Percentiles rank a stretch among this genome's conserved stretches.
Evolutionary conservation across 2,797 vertebrate genomes (phyloP).

Genomic region (Cyprinella venusta): DNA sequence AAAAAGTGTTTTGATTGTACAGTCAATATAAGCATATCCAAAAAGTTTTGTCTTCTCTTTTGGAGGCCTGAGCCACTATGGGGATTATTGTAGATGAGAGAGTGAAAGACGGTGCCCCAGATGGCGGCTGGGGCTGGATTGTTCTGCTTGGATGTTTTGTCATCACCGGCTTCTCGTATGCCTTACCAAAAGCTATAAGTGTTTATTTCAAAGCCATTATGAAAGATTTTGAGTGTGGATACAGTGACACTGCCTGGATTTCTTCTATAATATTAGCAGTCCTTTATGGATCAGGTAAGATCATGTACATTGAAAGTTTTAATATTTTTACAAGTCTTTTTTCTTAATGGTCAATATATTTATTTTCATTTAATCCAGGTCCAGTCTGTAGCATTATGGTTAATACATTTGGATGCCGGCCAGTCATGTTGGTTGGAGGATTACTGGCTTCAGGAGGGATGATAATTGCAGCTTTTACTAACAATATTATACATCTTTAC

Average conservation of each 20-base stretch:
- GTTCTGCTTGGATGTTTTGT: conserved; percentile 80
- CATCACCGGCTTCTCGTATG: conserved; percentile 83
- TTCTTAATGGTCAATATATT: neutral
- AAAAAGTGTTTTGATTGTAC: neutral
- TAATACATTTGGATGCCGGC: conserved; percentile 82
- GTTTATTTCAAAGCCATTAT: conserved; percentile 84
- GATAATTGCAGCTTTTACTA: conserved; percentile 81
- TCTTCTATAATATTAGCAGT: conserved; percentile 84
- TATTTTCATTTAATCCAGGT: conserved; percentile 64
- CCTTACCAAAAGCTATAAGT: conserved; percentile 83
- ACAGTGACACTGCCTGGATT: conserved; percentile 84
- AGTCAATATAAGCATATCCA: neutral
- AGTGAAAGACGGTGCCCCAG: conserved; percentile 68
- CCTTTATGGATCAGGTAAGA: conserved; percentile 82
- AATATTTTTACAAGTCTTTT: neutral
- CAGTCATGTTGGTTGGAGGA: conserved; percentile 81
- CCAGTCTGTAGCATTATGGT: conserved; percentile 83
- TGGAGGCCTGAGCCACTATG: conserved; percentile 43
- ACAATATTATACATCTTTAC: conserved; percentile 81
- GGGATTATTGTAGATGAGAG: conserved; percentile 24
- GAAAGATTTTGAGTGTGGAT: conserved; percentile 79
- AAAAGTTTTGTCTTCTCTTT: neutral
- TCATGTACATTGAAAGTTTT: neutral
- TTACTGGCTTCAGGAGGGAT: conserved; percentile 81
- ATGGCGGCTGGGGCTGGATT: conserved; percentile 83